Base-by-base conservation (phyloP, 2,797 vertebrate genomes). In the Myiotriccus ornatus region DNA sequence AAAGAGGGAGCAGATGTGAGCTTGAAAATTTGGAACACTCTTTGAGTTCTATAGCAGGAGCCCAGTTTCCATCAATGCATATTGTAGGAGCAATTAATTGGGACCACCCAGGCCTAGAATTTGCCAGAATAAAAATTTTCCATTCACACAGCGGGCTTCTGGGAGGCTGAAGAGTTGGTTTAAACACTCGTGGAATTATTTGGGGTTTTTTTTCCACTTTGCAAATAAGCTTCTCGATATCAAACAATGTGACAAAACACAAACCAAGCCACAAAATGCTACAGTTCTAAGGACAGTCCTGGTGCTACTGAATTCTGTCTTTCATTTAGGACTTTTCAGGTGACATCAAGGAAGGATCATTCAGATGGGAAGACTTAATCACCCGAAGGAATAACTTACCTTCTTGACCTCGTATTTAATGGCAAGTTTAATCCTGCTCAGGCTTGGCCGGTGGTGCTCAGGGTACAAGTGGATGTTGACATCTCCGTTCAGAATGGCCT, bases 391-490 rank as follows among this genome's bases (percentile, higher is more conserved):
- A 25, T 9, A 35, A 8, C 84, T 97, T 96, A 99, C 99, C 99
- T 99, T 99, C 93, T 99, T 99, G 90, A 99, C 99, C 96, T 99
- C 99, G 0, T 99, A 99, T 96, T 99, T 99, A 97, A 99, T 99
- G 91, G 99, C 98, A 60, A 99, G 98, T 97, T 98, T 99, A 94
- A 99, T 98, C 21, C 99, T 98, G 97, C 98, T 99, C 93, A 99
- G 97, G 91, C 99, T 99, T 7, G 99, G 99, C 65, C 99, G 98
- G 96, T 98, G 98, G 96, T 99, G 98, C 86, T 99, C 98, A 2
- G 98, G 97, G 41, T 97, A 98, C 32, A 98, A 91, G 71, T 98
- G 98, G 84, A 98, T 98, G 96, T 99, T 99, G 85, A 99, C 98
- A 10, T 99, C 99, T 14, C 99, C 99, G 2, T 99, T 99, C 93